Base-by-base conservation (phyloP, 2,888 invertebrate genomes). In the Chorisops tibialis region DNA sequence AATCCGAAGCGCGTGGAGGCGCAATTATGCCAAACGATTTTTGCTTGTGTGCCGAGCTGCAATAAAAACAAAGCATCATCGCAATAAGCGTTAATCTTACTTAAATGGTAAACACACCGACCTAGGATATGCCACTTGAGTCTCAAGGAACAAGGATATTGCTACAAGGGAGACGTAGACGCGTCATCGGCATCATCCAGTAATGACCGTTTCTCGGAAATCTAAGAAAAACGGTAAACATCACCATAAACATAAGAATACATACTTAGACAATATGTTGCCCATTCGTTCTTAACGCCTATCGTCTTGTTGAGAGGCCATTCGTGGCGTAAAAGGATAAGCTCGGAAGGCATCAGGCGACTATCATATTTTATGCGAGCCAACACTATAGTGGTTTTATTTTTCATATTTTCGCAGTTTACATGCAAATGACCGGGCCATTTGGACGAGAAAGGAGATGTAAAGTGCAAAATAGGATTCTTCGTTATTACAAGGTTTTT, bases 211-310 rank as follows among this genome's bases (percentile, higher is more conserved):
- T 30, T 30, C 30, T 30, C 30, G 30, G 30, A 19, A 39, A 19
- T 21, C 39, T 19, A 52, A 52, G 9, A 38, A 19, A 19, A 21
- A 39, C 18, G 21, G 52, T 14, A 38, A 52, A 38, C 39, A 52
- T 52, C 38, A 52, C 18, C 52, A 52, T 52, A 52, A 52, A 18
- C 38, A 39, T 52, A 52, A 52, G 38, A 39, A 14, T 30, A n/a
- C n/a, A n/a, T n/a, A 22, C 52, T 52, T 39, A 39, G 52, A 52
- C 39, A 52, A 52, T 52, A 52, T 52, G 52, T 39, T 52, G 39
- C 39, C 21, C 12, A 38, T 38, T 52, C 52, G 38, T 52, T 19
- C 39, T 39, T 52, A 52, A 52, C 38, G 38, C 22, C 39, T 38
- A 19, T 16, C 38, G 18, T 38, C 21, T 38, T 52, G 16, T 52